Evolutionary conservation across 2,797 vertebrate species (phyloP).

Genomic region (Leuciscus waleckii): DNA sequence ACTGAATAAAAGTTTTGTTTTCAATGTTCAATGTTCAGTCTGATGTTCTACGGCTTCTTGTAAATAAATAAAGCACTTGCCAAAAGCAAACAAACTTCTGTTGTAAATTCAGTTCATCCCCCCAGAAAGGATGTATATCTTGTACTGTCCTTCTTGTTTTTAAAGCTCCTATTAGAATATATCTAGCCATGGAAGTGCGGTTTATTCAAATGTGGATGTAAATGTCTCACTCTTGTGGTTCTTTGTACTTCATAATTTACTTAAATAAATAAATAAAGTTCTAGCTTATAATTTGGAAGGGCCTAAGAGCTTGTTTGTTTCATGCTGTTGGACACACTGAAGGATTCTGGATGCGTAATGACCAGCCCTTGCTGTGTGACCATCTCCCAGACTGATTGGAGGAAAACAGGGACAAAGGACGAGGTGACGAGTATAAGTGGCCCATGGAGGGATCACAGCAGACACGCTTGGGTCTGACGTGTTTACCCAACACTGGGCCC

Average conservation of each 20-base stretch:
- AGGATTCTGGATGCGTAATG: constrained; percentile 48
- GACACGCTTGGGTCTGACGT: constrained; percentile 40
- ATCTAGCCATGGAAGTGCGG: not conserved
- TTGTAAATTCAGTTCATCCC: not conserved
- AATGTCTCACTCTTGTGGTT: not conserved
- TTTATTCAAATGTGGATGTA: not conserved
- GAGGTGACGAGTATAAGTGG: constrained; percentile 52
- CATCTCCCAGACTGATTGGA: constrained; percentile 9
- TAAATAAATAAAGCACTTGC: not conserved
- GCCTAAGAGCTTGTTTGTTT: not conserved
- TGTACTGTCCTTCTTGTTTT: not conserved
- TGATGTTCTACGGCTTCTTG: not conserved
- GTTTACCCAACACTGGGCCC: constrained; percentile 28
- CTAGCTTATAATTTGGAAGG: not conserved
- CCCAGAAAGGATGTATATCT: not conserved
- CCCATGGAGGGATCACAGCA: constrained; percentile 29
- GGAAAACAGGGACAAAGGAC: not conserved
- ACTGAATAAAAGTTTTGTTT: not conserved
- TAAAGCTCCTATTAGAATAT: not conserved
- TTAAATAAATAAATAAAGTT: not conserved
- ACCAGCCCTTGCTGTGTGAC: not conserved
- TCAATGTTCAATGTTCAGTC: too few relatives aligned
- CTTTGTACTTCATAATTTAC: not conserved
- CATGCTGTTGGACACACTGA: not conserved
- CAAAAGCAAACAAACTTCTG: too few relatives aligned